Evolutionary conservation across 2,888 invertebrate species (phyloP), one percentile per base, ranked within the genome.

Genomic region (Sepiola atlantica): DNA sequence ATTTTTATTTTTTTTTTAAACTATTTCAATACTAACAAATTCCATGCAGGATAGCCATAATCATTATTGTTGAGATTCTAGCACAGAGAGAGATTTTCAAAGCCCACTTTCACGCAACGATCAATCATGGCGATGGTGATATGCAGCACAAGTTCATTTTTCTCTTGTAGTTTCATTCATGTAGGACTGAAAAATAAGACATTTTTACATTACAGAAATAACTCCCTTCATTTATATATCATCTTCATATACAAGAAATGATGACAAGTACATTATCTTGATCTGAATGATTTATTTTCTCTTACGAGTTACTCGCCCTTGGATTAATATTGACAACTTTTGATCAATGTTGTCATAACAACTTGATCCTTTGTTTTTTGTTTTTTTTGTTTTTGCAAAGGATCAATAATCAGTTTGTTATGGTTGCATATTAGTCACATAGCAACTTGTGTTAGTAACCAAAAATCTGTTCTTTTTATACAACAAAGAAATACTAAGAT

Each of bases 281-380:
- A 1, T 14, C 77, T 32, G 32, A 16, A 77, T 77, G 4, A 16
- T 32, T 12, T 77, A 77, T n/a, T 77, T 77, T 77, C 77, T 77
- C 77, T 28, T 77, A n/a, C n/a, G n/a, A 14, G 14, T 77, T 77
- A 77, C 32, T 77, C 28, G n/a, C 28, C 0, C 77, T 77, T n/a
- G n/a, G 77, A 28, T 77, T 77, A 77, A 28, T 14, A 77, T 77
- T 77, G 77, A 77, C 77, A 77, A 14, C 77, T 77, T 77, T n/a
- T 77, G 77, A 77, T 77, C 77, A 77, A 77, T 77, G 32, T 77
- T 77, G 77, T n/a, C 77, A n/a, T 77, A 77, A 77, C 77, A 77
- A 77, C 77, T 32, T 77, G 0, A 16, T 32, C n/a, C 77, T 77
- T 77, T 32, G 45, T 45, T 45, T 45, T 45, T 45, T 45, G 45